Base-by-base conservation (phyloP, 2,113 vertebrate genomes). In the Pollachius pollachius region DNA sequence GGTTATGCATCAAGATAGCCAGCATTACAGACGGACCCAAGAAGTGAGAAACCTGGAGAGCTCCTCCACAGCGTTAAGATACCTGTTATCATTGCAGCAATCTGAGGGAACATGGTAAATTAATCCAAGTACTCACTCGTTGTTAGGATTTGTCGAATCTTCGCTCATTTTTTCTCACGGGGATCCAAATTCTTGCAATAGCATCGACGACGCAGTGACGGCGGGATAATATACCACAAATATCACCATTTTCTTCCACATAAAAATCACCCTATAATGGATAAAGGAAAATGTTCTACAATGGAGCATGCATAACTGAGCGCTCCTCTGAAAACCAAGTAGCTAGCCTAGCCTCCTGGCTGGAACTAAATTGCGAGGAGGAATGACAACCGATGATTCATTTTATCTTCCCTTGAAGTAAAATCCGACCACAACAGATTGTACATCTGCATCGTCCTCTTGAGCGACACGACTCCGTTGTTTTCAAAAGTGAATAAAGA, bases 151-250 rank as follows among this genome's bases (percentile, higher is more conserved):
- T 93, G 95, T 94, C 95, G 95, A 95, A 94, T 98, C 96, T 94
- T 98, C 96, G 95, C 95, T 98, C 96, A 98, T 98, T 94, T 97
- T 92, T 93, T 94, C 95, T 98, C 95, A 98, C 94, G 94, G 95
- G 82, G 94, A 92, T 91, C 87, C 92, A 92, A 92, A 93, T 92
- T 91, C 91, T 90, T 88, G 92, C 89, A 94, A 94, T 89, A 92
- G 91, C 94, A 91, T 93, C 90, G 90, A 92, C 89, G 91, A 91
- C 88, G 94, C 93, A 89, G 93, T 87, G 93, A 94, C 89, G 84
- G 90, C 87, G 87, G 90, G 89, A 91, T 83, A 93, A 91, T 89
- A 85, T 78, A 68, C 84, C 89, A 82, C 89, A 86, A 88, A 91
- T 88, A 90, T 91, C 90, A 92, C 89, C 92, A 93, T 93, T 87